Conservation (phyloP, 1,140 invertebrate species). For the Zaprionus taronus region DNA sequence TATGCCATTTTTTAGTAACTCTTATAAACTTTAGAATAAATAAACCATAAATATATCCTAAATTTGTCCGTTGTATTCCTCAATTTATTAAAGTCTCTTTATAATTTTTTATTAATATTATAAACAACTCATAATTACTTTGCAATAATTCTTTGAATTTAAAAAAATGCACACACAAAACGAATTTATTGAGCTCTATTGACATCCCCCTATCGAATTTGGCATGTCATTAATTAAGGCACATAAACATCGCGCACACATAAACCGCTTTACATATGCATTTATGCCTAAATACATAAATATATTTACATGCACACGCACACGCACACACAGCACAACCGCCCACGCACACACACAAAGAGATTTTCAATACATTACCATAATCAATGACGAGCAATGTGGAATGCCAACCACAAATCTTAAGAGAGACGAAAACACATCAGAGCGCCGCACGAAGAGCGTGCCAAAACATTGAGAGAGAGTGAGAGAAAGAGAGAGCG, state of each 20-base stretch:
- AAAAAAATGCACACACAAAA: not conserved
- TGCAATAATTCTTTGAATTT: not conserved
- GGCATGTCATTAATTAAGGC: constrained; percentile 1
- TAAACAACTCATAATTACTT: not conserved
- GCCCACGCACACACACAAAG: not conserved
- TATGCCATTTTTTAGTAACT: too few species aligned
- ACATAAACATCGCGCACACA: constrained; percentile 6
- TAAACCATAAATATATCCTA: too few species aligned
- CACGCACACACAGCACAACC: not conserved
- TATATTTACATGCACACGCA: constrained; percentile 1
- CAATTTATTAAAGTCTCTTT: too few species aligned
- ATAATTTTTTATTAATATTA: not conserved
- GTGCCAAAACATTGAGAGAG: not conserved
- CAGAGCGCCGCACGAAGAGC: constrained; percentile 10
- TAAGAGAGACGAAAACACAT: constrained; percentile 27
- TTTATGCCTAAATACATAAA: constrained; percentile 9
- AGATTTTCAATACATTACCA: constrained; percentile 31
- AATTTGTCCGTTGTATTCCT: too few species aligned
- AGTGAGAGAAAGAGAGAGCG: not conserved
- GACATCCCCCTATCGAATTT: not conserved
- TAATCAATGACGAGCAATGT: constrained; percentile 45
- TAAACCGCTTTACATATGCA: constrained; percentile 7
- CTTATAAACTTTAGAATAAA: too few species aligned
- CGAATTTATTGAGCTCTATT: constrained; percentile 8
- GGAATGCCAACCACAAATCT: constrained; percentile 32